Percentiles rank a stretch among this genome's conserved stretches.
These are phyloP conservation scores for Myiopsitta monachus DNA, from an alignment of 2,113 vertebrate genomes.

Conservation along the genomic window DNA sequence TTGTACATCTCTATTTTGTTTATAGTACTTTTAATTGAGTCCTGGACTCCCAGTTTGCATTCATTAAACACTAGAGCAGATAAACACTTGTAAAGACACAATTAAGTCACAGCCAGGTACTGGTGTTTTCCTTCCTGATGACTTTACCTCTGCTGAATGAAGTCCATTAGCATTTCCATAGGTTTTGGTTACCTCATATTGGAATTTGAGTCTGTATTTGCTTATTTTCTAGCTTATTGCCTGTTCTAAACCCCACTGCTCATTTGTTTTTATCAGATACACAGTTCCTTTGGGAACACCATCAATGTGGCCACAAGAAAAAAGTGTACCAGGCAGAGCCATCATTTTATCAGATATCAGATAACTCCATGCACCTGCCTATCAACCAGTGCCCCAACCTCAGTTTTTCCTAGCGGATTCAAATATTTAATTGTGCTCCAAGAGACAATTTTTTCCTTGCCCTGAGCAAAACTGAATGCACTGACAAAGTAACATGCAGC, in stretches of 20 bases:
- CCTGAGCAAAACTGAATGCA: not conserved
- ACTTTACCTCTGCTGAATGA: conserved; percentile 34
- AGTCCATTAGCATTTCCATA: conserved; percentile 56
- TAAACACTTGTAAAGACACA: conserved; percentile 53
- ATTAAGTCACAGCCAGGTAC: conserved; percentile 64
- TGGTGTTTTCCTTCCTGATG: conserved; percentile 53
- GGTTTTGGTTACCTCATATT: conserved; percentile 21
- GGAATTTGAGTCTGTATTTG: conserved; percentile 11
- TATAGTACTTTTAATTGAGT: conserved; percentile 60
- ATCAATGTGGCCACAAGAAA: not conserved
- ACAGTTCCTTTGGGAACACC: not conserved
- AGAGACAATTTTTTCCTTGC: not conserved
- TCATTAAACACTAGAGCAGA: conserved; percentile 43
- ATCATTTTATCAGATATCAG: not conserved
- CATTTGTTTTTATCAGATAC: not conserved
- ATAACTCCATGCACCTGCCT: not conserved
- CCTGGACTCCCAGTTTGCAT: conserved; percentile 45
- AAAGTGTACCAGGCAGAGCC: not conserved
- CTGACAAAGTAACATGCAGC: not conserved
- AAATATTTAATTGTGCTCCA: not conserved
- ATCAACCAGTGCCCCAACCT: not conserved
- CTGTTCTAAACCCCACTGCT: not conserved
- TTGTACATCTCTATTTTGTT: conserved; percentile 31
- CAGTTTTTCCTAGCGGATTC: not conserved
- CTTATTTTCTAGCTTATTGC: conserved; percentile 10